Base-by-base conservation (phyloP, 2,113 vertebrate genomes). In the Beaufortia kweichowensis region DNA sequence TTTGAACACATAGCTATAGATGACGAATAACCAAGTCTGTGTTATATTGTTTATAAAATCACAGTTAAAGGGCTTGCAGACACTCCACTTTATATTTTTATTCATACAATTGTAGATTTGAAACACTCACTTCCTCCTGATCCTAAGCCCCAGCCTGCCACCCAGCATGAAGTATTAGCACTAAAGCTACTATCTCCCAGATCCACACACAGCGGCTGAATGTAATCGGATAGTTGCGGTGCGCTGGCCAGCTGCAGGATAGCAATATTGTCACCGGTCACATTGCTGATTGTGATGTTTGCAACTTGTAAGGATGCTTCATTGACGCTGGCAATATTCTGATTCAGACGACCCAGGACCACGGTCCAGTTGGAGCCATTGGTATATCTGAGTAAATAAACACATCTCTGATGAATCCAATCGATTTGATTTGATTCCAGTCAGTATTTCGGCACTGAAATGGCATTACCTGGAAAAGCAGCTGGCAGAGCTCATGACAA, bases 401-500 rank as follows among this genome's bases (percentile, higher is more conserved):
- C 1, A 35, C 10, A 31, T 14, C 9, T 59, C 21, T 17, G 6
- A 0, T 41, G 12, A 28, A 72, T 72, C 14, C 3, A 17, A 28
- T 41, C 9, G 17, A 3, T 63, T 12, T 3, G 41, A 68, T 59
- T 50, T 48, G 19, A 53, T 21, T 53, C 48, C 48, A 53, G 41
- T 1, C 2, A 53, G 0, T 3, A 8, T 9, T 7, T 53, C 6
- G 6, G 0, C n/a, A 21, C 6, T 55, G 5, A 28, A 33, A 26
- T 6, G 1, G 9, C 4, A 29, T 85, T 75, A 90, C 90, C 81
- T 80, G 23, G 82, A 68, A 71, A 91, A 87, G 64, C 89, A 90
- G 78, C 71, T 6, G 4, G 89, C 85, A 5, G 80, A 63, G 41
- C 69, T 93, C 70, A 94, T 17, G 68, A 95, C 91, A 64, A 84